phyloP scores from a whole-genome alignment of 53 echinoderm and acorn worm genomes.

The Temnopleurus reevesii region DNA sequence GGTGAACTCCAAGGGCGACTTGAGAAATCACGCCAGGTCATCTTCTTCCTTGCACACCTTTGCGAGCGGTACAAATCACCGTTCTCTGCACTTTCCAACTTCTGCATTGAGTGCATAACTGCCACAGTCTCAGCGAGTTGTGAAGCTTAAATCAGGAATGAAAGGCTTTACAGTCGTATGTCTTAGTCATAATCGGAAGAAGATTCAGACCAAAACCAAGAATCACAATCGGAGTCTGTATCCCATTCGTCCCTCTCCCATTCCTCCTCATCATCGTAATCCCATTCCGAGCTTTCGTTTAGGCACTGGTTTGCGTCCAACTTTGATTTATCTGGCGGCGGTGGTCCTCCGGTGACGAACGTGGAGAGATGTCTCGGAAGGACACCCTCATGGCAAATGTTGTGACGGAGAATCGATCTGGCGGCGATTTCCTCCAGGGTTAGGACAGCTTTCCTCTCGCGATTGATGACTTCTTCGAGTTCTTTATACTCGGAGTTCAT shows the following conservation, averaged over 20 bases:
- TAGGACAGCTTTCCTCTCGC: background rate
- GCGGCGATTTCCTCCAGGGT: background rate
- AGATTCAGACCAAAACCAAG: background rate
- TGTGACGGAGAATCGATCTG: background rate
- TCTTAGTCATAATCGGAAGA: too few species aligned
- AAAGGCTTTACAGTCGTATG: too few species aligned
- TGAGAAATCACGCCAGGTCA: too few species aligned
- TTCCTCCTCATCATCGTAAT: background rate
- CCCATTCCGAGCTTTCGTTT: too few species aligned
- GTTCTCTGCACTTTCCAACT: too few species aligned
- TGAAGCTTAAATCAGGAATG: too few species aligned
- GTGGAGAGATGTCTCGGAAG: background rate
- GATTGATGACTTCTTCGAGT: background rate
- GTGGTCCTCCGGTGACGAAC: background rate
- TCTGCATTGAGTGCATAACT: too few species aligned
- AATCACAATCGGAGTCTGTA: background rate
- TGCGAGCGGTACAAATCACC: too few species aligned
- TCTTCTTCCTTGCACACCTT: too few species aligned
- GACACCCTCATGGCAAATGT: background rate
- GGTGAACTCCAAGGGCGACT: too few species aligned
- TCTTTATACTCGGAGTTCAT: background rate
- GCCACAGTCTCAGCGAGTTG: too few species aligned
- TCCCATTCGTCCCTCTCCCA: background rate
- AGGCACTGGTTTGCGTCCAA: background rate
- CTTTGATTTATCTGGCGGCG: background rate